Conservation (phyloP, 2,888 invertebrate species). For the Caradrina clavipalpis region DNA sequence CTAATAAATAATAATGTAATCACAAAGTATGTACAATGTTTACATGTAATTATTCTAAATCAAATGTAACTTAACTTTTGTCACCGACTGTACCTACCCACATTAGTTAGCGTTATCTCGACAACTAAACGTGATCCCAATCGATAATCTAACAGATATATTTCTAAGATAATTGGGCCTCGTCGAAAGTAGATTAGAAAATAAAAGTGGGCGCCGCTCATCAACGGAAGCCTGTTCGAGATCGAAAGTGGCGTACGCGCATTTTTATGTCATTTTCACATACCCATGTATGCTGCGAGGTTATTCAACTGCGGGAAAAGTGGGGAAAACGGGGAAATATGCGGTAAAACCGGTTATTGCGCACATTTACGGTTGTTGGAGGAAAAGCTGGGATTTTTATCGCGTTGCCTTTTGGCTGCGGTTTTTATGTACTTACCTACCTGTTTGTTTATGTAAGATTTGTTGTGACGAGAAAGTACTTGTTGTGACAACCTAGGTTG, state of each 20-base stretch:
- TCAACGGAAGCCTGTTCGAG: conserved; percentile 70
- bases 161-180: conserved; percentile 61
- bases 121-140: conserved; percentile 53
- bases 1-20: too few species aligned
- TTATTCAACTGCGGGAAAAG: conserved; percentile 62
- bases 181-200: conserved; percentile 68
- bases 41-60: too few species aligned
- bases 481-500: conserved; percentile 28
- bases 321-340: conserved; percentile 68
- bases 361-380: conserved; percentile 41
- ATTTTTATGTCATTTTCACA: conserved; percentile 80
- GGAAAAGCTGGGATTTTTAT: conserved; percentile 62
- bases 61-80: too few species aligned
- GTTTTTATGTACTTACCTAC: conserved; percentile 37
- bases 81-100: conserved; percentile 3
- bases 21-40: too few species aligned
- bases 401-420: conserved; percentile 47
- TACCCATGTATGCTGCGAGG: conserved; percentile 65
- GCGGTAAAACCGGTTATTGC: conserved; percentile 57
- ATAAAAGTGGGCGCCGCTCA: conserved; percentile 68
- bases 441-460: conserved; percentile 48
- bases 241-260: conserved; percentile 76
- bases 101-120: conserved; percentile 57
- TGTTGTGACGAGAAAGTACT: conserved; percentile 48
- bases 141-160: conserved; percentile 62